Percentiles rank a stretch among this genome's conserved stretches.
Evolutionary conservation across 1,140 invertebrate species (phyloP).

Genomic region (Glomeris maerens): DNA sequence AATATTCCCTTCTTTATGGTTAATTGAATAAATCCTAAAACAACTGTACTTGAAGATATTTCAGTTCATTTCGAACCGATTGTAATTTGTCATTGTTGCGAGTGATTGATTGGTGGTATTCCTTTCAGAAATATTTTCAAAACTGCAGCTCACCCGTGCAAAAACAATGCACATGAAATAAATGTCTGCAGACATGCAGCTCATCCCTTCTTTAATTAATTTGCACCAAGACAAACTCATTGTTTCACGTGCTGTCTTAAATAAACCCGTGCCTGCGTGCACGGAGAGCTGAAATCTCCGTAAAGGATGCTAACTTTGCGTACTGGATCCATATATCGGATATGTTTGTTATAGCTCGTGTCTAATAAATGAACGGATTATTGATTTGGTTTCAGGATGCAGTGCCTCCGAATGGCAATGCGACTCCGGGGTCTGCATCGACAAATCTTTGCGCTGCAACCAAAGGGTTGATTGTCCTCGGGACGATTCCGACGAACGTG

Average conservation of each 20-base stretch:
- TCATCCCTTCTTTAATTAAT: no score
- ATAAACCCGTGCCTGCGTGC: constrained; percentile 45
- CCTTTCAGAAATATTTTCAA: no score
- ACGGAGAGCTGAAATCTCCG: constrained; percentile 30
- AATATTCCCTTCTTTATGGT: no score
- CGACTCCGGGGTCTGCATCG: constrained; percentile 25
- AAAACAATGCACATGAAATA: no score
- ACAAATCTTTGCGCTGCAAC: constrained; percentile 25
- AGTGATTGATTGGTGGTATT: no score
- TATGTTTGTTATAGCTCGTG: constrained; percentile 10
- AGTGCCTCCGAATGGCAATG: constrained; percentile 34
- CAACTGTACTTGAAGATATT: no score
- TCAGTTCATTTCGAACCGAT: no score
- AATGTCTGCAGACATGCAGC: no score
- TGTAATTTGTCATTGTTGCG: no score
- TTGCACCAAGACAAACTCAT: constrained; percentile 14
- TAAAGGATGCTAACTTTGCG: constrained; percentile 14
- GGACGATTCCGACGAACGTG: constrained; percentile 28
- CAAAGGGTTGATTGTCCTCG: constrained; percentile 26
- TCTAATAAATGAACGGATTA: constrained; percentile 30
- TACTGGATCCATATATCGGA: no score
- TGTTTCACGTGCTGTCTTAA: constrained; percentile 39
- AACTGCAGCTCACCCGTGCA: no score
- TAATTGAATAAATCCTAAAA: no score
- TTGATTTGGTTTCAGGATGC: constrained; percentile 52